These are phyloP conservation scores for Pseudocheirus occidentalis DNA, from an alignment of 2,797 vertebrate genomes.

Conservation along the genomic window DNA sequence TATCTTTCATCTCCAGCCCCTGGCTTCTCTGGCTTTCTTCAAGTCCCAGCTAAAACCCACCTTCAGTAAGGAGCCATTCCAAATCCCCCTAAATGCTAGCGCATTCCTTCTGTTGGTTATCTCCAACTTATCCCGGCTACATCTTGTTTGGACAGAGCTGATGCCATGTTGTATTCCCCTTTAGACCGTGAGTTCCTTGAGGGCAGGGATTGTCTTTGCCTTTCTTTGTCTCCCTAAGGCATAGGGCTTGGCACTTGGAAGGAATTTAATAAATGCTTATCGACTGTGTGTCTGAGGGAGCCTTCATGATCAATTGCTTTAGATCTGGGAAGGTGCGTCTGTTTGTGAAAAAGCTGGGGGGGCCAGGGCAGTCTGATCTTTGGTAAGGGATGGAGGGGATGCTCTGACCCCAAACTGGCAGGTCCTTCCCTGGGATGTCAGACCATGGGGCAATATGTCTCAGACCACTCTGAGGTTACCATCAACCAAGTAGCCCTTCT, in stretches of 20 bases:
- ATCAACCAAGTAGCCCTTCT: background rate
- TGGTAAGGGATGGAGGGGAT: background rate
- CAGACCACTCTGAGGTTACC: background rate
- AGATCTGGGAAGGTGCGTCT: background rate
- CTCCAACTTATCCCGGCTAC: background rate
- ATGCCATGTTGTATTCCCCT: background rate
- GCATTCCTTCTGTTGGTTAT: background rate
- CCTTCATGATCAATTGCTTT: background rate
- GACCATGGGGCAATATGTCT: background rate
- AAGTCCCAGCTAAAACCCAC: background rate
- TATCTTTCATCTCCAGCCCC: background rate
- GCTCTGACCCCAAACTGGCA: background rate
- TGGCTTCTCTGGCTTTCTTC: background rate
- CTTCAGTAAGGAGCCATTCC: background rate
- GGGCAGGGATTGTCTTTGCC: background rate
- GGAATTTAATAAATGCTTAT: background rate
- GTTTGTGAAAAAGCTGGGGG: background rate
- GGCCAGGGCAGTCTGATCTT: background rate
- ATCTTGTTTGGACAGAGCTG: background rate
- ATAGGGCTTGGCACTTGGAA: background rate
- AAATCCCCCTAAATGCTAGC: background rate
- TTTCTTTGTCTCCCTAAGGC: background rate
- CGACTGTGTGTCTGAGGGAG: background rate
- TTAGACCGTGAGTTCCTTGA: background rate
- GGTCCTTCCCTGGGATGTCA: background rate